These are phyloP conservation scores for Catharus bicknelli DNA, from an alignment of 2,113 vertebrate genomes.

Conservation along the genomic window DNA sequence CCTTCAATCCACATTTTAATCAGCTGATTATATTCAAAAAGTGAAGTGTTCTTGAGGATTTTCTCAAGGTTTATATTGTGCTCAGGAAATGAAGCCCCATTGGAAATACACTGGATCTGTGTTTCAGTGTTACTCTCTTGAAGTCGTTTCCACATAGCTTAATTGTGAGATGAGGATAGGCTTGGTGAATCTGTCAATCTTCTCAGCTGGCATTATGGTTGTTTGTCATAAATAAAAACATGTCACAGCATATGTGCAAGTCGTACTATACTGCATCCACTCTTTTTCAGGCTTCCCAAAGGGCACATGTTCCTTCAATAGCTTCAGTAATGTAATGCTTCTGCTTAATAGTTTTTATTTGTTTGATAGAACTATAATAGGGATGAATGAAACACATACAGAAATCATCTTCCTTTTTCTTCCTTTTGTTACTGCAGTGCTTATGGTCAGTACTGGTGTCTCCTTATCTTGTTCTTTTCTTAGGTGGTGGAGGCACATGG, in stretches of 20 bases:
- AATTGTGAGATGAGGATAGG: background rate
- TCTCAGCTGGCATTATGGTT: background rate
- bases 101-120: background rate
- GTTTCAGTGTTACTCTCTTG: background rate
- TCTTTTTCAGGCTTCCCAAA: background rate
- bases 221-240: background rate
- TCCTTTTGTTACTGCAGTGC: background rate
- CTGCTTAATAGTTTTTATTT: background rate
- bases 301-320: background rate
- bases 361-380: background rate
- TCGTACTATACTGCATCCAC: background rate
- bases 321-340: background rate
- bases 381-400: background rate
- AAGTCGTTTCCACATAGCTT: background rate
- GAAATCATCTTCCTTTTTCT: background rate
- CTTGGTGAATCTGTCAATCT: background rate
- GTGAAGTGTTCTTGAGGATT: background rate
- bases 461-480: background rate
- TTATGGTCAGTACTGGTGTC: background rate
- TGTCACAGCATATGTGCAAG: background rate
- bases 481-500: background rate
- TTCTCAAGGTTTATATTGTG: background rate
- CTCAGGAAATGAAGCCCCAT: background rate
- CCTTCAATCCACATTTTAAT: background rate
- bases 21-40: background rate